phyloP scores from a whole-genome alignment of 2,113 vertebrate species.

The Lethenteron reissneri region DNA sequence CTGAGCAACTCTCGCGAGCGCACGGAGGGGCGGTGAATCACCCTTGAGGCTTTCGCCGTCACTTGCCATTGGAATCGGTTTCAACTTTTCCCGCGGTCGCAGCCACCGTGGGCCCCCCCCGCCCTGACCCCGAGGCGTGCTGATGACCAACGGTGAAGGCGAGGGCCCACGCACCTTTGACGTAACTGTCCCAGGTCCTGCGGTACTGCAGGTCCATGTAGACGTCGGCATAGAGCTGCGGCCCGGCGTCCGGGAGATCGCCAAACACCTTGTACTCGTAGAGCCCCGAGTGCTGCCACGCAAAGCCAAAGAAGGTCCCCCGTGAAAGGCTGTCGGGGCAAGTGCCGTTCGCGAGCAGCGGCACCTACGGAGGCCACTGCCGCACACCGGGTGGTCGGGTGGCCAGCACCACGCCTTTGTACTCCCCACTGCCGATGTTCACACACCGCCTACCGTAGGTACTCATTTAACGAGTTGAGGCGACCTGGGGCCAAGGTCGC shows the following conservation, averaged over 20 bases:
- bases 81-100: conserved; percentile 4
- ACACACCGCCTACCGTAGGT: background rate
- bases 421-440: background rate
- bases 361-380: conserved; percentile 9
- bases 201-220: conserved; percentile 72
- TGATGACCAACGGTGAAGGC: background rate
- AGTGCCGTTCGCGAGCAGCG: conserved; percentile 8
- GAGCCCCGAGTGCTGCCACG: conserved; percentile 41
- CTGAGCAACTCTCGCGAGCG: background rate
- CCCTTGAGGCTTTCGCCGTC: conserved; percentile 3
- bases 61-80: conserved; percentile 1
- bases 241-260: conserved; percentile 24
- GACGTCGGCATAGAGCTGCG: conserved; percentile 40
- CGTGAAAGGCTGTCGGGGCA: conserved; percentile 9
- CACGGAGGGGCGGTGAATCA: conserved; percentile 3
- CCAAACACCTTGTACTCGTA: conserved; percentile 71
- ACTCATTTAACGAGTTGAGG: background rate
- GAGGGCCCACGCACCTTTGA: conserved; percentile 34
- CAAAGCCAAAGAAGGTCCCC: conserved; percentile 9
- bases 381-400: no score
- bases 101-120: conserved; percentile 3
- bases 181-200: conserved; percentile 54
- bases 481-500: no score
- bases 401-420: conserved; percentile 2
- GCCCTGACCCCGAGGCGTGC: conserved; percentile 3